phyloP scores from a whole-genome alignment of 2,113 vertebrate species.

The Leptocoma aspasia region DNA sequence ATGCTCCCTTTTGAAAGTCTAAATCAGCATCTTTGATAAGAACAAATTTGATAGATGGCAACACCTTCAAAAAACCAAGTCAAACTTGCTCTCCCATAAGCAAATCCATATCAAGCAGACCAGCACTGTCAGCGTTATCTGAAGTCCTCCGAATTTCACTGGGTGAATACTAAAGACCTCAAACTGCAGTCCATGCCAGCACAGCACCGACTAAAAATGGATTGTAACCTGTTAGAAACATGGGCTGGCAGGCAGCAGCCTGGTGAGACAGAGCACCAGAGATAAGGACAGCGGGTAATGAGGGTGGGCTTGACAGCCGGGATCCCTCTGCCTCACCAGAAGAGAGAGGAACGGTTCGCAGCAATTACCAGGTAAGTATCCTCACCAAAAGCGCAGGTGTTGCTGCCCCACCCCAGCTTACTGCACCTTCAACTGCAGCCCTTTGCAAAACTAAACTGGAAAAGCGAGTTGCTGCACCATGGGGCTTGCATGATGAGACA shows the following conservation, averaged over 20 bases:
- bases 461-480: constrained; percentile 44
- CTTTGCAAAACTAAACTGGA: constrained; percentile 44
- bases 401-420: constrained; percentile 44
- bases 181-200: background rate
- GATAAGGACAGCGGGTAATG: background rate
- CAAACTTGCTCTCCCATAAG: background rate
- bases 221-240: background rate
- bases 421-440: constrained; percentile 5
- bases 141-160: background rate
- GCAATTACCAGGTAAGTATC: constrained; percentile 11
- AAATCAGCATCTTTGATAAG: constrained; percentile 37
- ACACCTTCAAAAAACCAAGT: background rate
- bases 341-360: background rate
- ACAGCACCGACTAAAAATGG: rapidly evolving
- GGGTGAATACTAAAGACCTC: background rate
- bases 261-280: background rate
- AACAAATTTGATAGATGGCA: background rate
- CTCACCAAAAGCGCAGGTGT: constrained; percentile 32
- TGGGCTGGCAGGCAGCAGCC: background rate
- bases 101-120: background rate
- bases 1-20: background rate
- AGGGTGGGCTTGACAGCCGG: background rate
- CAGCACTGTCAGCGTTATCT: background rate
- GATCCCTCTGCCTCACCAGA: background rate
- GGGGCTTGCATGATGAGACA: constrained; percentile 39